These are phyloP conservation scores for Chromobotia macracanthus DNA, from an alignment of 2,797 vertebrate genomes.

Conservation along the genomic window DNA sequence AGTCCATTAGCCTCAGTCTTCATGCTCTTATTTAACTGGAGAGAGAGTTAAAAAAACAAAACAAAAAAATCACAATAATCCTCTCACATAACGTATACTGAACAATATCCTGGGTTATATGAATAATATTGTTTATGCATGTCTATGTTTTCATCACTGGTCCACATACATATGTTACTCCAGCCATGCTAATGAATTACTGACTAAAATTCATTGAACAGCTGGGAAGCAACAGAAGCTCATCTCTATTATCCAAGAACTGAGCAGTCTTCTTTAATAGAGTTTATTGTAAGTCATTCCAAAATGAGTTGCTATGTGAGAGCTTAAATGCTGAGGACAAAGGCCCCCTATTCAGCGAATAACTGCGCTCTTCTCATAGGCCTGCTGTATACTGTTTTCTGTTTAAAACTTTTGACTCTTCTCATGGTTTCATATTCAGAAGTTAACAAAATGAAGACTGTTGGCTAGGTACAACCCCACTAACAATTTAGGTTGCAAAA, in stretches of 20 bases:
- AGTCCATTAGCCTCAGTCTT: slow-evolving; percentile 74
- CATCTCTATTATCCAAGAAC: not conserved
- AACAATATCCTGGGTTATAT: not conserved
- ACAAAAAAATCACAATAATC: slow-evolving; percentile 15
- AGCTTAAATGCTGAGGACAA: not conserved
- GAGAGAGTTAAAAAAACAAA: not conserved
- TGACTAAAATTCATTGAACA: too few relatives aligned
- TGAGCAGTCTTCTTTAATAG: not conserved
- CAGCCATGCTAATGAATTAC: too few relatives aligned
- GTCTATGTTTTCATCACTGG: not conserved
- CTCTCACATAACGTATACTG: not conserved
- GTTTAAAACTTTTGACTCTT: not conserved
- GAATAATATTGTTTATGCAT: slow-evolving; percentile 4
- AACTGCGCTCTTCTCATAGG: not conserved
- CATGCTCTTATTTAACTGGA: slow-evolving; percentile 67
- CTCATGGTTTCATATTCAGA: not conserved
- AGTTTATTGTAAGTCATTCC: not conserved
- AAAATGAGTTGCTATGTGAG: not conserved
- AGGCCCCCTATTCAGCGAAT: not conserved
- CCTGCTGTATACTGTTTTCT: not conserved
- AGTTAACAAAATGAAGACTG: too few relatives aligned
- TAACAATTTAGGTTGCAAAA: too few relatives aligned
- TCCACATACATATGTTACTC: too few relatives aligned
- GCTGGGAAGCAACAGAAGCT: too few relatives aligned
- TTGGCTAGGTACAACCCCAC: too few relatives aligned